phyloP scores from a whole-genome alignment of 2,113 vertebrate species.

The Tychaedon coryphoeus region DNA sequence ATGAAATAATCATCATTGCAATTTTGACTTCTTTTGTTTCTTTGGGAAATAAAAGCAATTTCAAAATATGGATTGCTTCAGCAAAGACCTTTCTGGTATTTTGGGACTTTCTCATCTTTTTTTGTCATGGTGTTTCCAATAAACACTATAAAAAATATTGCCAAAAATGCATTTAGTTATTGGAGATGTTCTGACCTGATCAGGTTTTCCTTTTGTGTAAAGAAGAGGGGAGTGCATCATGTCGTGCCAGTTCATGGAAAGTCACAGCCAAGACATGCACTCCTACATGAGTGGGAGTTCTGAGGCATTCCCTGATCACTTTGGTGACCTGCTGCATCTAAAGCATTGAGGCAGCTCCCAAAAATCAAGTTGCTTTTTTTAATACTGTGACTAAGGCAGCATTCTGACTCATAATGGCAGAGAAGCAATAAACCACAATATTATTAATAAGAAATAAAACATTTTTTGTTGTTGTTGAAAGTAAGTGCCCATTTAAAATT shows the following conservation, averaged over 20 bases:
- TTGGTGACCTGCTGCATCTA: background rate
- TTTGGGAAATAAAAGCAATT: background rate
- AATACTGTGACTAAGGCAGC: background rate
- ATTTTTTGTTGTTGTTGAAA: background rate
- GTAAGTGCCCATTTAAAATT: background rate
- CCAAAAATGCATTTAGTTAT: background rate
- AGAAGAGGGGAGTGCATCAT: background rate
- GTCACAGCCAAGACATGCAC: background rate
- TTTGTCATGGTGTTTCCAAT: background rate
- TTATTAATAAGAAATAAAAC: background rate
- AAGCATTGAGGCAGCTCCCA: background rate
- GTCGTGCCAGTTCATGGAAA: background rate
- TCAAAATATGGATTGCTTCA: background rate
- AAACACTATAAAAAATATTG: background rate
- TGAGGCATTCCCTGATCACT: background rate
- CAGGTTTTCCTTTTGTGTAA: background rate
- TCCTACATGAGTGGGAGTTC: background rate
- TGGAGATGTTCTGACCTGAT: background rate
- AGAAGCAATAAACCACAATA: background rate
- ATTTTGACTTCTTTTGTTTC: background rate
- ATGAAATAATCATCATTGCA: background rate
- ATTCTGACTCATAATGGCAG: background rate
- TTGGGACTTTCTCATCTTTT: background rate
- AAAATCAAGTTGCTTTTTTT: background rate
- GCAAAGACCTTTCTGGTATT: background rate